Evolutionary conservation across 2,113 vertebrate genomes (phyloP).

Genomic region (Poecilia latipinna): DNA sequence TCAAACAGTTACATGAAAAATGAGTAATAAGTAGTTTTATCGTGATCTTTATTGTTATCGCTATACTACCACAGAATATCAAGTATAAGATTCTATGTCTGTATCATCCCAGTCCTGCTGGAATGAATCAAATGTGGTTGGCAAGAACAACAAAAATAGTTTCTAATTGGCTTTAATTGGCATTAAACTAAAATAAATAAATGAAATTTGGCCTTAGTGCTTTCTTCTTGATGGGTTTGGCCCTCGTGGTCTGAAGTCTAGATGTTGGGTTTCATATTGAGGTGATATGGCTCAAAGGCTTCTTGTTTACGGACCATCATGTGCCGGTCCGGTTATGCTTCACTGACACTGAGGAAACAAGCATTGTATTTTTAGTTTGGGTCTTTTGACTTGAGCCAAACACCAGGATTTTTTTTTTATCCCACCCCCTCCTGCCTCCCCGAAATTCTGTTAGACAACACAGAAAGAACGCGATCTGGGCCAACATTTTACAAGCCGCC

Average conservation of each 20-base stretch:
- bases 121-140: too few relatives aligned
- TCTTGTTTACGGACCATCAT: neutral
- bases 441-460: slow-evolving; percentile 45
- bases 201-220: too few relatives aligned
- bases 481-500: slow-evolving; percentile 59
- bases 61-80: too few relatives aligned
- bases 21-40: too few relatives aligned
- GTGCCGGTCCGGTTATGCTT: slow-evolving; percentile 36
- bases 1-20: too few relatives aligned
- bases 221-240: too few relatives aligned
- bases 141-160: too few relatives aligned
- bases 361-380: slow-evolving; percentile 24
- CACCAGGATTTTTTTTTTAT: slow-evolving; percentile 46
- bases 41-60: too few relatives aligned
- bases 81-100: too few relatives aligned
- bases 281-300: slow-evolving; percentile 12
- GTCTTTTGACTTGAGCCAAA: slow-evolving; percentile 28
- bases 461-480: slow-evolving; percentile 39
- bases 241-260: neutral
- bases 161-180: too few relatives aligned
- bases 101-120: too few relatives aligned
- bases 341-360: slow-evolving; percentile 18
- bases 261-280: neutral
- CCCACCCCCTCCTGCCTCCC: neutral
- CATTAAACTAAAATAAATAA: too few relatives aligned